These are phyloP conservation scores for Pectinophora gossypiella DNA, from an alignment of 1,140 invertebrate genomes.

Conservation along the genomic window DNA sequence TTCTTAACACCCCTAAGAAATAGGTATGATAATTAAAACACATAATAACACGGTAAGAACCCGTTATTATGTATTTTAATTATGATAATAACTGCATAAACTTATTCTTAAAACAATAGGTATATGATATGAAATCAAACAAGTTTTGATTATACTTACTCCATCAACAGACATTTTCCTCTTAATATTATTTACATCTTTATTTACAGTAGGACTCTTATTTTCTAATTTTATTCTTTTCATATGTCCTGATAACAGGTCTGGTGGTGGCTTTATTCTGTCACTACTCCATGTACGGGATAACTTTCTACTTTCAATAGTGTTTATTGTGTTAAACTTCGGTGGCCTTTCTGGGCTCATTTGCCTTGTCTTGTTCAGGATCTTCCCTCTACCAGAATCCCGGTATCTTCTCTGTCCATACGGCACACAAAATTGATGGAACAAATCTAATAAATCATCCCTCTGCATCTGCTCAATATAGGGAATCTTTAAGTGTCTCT, in stretches of 20 bases:
- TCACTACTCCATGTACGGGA: constrained; percentile 25
- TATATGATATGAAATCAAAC: too few species aligned
- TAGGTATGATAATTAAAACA: too few species aligned
- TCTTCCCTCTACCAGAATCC: constrained; percentile 52
- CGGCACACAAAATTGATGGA: constrained; percentile 59
- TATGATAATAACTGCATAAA: too few species aligned
- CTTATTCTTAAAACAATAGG: too few species aligned
- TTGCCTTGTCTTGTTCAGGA: constrained; percentile 50
- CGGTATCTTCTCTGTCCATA: constrained; percentile 58
- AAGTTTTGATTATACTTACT: too few species aligned
- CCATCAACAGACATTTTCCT: constrained; percentile 47
- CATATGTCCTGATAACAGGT: constrained; percentile 46
- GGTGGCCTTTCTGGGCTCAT: constrained; percentile 31
- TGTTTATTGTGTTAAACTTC: constrained; percentile 21
- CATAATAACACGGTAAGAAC: too few species aligned
- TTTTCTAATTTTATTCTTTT: constrained; percentile 56
- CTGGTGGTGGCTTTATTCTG: constrained; percentile 52
- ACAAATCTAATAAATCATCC: constrained; percentile 52
- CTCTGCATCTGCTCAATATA: constrained; percentile 42
- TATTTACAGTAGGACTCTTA: constrained; percentile 15
- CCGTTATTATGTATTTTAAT: too few species aligned
- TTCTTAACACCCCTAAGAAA: too few species aligned
- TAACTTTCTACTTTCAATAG: constrained; percentile 12
- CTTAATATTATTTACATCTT: constrained; percentile 28
- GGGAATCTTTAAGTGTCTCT: constrained; percentile 52